These are phyloP conservation scores for Saccostrea cuccullata DNA, from an alignment of 1,140 invertebrate species.

Conservation along the genomic window DNA sequence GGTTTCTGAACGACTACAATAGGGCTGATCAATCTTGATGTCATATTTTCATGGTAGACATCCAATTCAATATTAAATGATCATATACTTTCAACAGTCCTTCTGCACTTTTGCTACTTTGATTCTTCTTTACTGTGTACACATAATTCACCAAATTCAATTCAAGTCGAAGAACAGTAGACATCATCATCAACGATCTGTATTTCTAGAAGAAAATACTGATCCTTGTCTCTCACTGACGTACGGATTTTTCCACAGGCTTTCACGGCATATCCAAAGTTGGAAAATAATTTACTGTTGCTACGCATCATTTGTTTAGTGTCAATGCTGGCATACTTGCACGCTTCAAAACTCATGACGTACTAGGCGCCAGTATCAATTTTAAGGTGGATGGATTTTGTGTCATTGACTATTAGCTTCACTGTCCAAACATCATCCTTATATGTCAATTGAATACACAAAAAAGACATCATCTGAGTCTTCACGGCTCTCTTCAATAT, in stretches of 20 bases:
- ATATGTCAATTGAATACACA: neutral
- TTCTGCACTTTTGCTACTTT: too few relatives aligned
- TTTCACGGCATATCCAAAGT: constrained; percentile 39
- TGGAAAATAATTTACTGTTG: constrained; percentile 31
- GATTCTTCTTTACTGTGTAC: too few relatives aligned
- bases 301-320: constrained; percentile 11
- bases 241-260: constrained; percentile 28
- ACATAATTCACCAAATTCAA: constrained; percentile 38
- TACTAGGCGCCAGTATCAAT: constrained; percentile 44
- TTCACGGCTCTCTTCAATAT: neutral
- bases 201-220: constrained; percentile 25
- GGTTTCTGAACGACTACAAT: too few relatives aligned
- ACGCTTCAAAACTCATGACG: constrained; percentile 9
- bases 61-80: too few relatives aligned
- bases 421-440: constrained; percentile 22
- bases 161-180: constrained; percentile 20
- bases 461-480: neutral
- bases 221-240: neutral
- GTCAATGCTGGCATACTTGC: constrained; percentile 30
- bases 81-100: too few relatives aligned
- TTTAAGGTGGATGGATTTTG: constrained; percentile 20
- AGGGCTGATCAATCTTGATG: too few relatives aligned
- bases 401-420: neutral
- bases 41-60: too few relatives aligned
- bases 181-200: constrained; percentile 33